These are phyloP conservation scores for Thalassoma bifasciatum DNA, from an alignment of 2,113 vertebrate species.

Conservation along the genomic window DNA sequence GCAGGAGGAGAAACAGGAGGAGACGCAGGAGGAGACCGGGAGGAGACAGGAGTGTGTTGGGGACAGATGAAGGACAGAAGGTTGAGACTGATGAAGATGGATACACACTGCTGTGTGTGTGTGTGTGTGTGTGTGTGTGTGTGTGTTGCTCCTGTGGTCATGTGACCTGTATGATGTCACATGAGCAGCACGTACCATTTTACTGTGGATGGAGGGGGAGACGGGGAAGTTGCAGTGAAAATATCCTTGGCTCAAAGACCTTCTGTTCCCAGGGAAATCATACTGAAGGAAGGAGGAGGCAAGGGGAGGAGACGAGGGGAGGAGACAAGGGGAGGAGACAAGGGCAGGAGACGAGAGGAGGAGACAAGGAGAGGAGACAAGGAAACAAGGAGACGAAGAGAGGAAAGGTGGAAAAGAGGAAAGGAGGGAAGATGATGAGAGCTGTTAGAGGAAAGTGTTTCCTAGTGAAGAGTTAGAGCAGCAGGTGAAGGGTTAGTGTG, in stretches of 20 bases:
- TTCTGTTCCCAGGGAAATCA: slow-evolving; percentile 91
- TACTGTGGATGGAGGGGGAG: slow-evolving; percentile 91
- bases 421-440: too few species aligned
- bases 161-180: slow-evolving; percentile 7
- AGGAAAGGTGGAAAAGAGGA: slow-evolving; percentile 12
- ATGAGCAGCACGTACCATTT: slow-evolving; percentile 88
- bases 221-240: slow-evolving; percentile 90
- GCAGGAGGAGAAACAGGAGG: too few species aligned
- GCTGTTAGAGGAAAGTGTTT: slow-evolving; percentile 1
- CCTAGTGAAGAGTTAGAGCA: neutral
- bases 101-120: neutral
- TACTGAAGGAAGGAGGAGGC: slow-evolving; percentile 87
- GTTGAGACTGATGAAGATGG: too few species aligned
- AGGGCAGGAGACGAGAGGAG: too few species aligned
- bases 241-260: slow-evolving; percentile 88
- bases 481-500: too few species aligned
- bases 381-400: slow-evolving; percentile 3
- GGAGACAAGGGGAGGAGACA: too few species aligned
- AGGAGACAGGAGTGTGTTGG: too few species aligned
- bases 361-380: too few species aligned
- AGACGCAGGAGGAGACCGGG: too few species aligned
- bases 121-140: neutral
- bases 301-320: too few species aligned
- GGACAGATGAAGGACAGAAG: too few species aligned
- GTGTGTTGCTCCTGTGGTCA: too few species aligned